A percentile compares a stretch with the other conserved stretches of the same genome.
Evolutionary conservation across 2,113 vertebrate genomes (phyloP).

Genomic region (Fregata magnificens): DNA sequence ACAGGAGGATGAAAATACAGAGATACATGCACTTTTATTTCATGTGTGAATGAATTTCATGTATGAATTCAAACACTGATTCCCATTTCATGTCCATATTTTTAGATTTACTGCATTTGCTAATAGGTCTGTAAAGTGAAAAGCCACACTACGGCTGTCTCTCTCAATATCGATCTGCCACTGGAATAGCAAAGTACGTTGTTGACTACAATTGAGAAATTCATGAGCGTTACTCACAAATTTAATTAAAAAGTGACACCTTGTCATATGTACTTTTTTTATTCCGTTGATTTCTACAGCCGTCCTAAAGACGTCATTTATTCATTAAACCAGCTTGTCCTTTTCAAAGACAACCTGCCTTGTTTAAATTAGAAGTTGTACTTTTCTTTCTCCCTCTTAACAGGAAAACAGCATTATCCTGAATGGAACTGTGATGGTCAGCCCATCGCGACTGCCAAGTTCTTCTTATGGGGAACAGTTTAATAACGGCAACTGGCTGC

Average conservation of each 20-base stretch:
- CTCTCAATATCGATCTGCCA: accelerated
- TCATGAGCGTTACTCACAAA: background rate
- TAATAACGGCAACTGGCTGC: conserved; percentile 79
- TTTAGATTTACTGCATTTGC: background rate
- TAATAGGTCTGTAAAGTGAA: background rate
- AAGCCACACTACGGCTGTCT: background rate
- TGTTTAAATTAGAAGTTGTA: background rate
- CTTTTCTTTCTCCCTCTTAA: background rate
- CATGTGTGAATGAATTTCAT: background rate
- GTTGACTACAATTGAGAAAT: background rate
- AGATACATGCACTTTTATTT: background rate
- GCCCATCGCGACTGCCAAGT: conserved; percentile 83
- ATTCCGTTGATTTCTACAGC: background rate
- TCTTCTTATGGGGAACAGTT: conserved; percentile 77
- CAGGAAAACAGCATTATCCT: conserved; percentile 95
- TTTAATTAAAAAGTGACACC: background rate
- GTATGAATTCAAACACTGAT: background rate
- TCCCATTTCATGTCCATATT: background rate
- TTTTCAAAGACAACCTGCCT: background rate
- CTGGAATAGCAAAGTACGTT: background rate
- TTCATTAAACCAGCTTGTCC: background rate
- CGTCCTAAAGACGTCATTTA: background rate
- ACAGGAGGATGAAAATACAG: background rate
- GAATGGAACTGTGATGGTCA: conserved; percentile 94
- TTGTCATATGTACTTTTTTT: background rate